A percentile compares a stretch with the other conserved stretches of the same genome.
Conservation (phyloP, 2,888 invertebrate species). For the Conchocele bisecta region DNA sequence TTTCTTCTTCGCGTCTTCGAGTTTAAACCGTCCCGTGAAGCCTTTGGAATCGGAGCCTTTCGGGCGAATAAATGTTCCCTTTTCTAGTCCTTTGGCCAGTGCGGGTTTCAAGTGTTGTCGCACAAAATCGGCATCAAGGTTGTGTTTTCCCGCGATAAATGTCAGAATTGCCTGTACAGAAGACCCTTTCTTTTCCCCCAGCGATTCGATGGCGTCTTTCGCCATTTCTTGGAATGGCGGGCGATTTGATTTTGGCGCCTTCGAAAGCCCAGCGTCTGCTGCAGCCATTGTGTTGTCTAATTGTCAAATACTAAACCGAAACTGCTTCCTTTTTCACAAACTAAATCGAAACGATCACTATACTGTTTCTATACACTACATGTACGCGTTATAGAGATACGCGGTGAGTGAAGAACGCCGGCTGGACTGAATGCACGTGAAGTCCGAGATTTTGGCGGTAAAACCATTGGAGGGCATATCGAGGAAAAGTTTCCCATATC, state of each 20-base stretch:
- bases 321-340: too few relatives aligned
- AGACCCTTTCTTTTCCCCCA: slow-evolving; percentile 63
- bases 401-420: too few relatives aligned
- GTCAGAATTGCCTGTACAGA: slow-evolving; percentile 64
- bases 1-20: slow-evolving; percentile 45
- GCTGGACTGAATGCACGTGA: too few relatives aligned
- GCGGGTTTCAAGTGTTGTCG: slow-evolving; percentile 61
- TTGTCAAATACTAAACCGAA: too few relatives aligned
- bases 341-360: too few relatives aligned
- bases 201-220: slow-evolving; percentile 54
- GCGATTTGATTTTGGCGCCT: slow-evolving; percentile 43
- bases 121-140: slow-evolving; percentile 53
- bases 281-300: too few relatives aligned
- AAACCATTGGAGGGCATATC: too few relatives aligned
- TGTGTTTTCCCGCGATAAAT: slow-evolving; percentile 67
- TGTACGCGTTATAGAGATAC: too few relatives aligned
- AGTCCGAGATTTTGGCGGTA: too few relatives aligned
- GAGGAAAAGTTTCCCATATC: too few relatives aligned
- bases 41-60: slow-evolving; percentile 61
- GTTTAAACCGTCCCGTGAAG: slow-evolving; percentile 58
- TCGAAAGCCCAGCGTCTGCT: slow-evolving; percentile 8
- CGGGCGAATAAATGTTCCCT: slow-evolving; percentile 59
- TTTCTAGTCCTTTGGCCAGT: slow-evolving; percentile 62
- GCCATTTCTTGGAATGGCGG: slow-evolving; percentile 64
- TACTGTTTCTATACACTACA: too few relatives aligned